Base-by-base conservation (phyloP, 2,888 invertebrate genomes). In the Malacosoma neustria region DNA sequence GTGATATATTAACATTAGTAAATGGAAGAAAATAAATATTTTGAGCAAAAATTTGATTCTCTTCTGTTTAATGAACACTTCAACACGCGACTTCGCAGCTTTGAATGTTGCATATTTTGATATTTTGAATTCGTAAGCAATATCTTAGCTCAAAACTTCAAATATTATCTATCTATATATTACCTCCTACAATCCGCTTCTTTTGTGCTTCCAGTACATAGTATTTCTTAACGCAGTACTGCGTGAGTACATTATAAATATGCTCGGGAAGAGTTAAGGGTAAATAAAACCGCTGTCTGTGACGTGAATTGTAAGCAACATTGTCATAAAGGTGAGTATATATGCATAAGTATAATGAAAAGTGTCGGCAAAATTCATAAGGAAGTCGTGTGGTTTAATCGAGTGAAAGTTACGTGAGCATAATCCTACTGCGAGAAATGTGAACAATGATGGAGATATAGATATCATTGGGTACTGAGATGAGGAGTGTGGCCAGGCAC, bases 381-480 rank as follows among this genome's bases (percentile, higher is more conserved):
- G 60, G 60, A 66, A 66, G 60, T 57, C 60, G 62, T 55, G 57
- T 57, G 70, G 72, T 67, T 75, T 79, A 81, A 81, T 81, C 72
- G 77, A 72, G 72, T 62, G 75, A 70, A 73, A 80, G 76, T 72
- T 77, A 72, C 71, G 74, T 70, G 75, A 74, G 57, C 69, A 57
- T 70, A 22, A 22, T 22, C 2, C 2, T 9, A 15, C 7, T 4
- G 5, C 70, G 70, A 61, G 65, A 62, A 75, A 75, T 72, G 70
- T 58, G 77, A 79, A 80, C 79, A 72, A 75, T 69, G 69, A 70
- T 22, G 64, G 65, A 70, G 61, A 66, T 65, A 51, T 59, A 55
- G 65, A 61, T 65, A 67, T 72, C 72, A 72, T 72, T 74, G 75
- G 65, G 58, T 62, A 63, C 51, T 44, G 51, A 45, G 54, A 52